Evolutionary conservation across 2,797 vertebrate genomes (phyloP).

Genomic region (Xyrichtys novacula): DNA sequence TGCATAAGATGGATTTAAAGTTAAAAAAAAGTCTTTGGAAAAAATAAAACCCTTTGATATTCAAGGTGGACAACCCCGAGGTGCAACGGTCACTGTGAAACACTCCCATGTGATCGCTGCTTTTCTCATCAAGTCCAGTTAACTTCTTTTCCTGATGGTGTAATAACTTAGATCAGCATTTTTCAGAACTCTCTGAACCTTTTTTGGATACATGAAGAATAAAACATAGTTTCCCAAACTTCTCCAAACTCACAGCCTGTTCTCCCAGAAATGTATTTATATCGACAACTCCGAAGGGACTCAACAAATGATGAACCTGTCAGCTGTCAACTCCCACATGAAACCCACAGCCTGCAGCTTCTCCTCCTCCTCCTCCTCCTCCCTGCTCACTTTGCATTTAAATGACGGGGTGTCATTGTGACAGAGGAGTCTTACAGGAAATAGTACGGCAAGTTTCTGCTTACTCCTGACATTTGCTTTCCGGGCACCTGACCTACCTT

Average conservation of each 20-base stretch:
- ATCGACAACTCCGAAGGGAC: conserved; percentile 41
- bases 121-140: conserved; percentile 8
- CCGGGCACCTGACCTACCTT: conserved; percentile 42
- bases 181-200: conserved; percentile 19
- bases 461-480: conserved; percentile 52
- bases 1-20: background rate
- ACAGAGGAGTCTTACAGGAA: conserved; percentile 32
- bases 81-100: conserved; percentile 25
- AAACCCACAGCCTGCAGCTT: conserved; percentile 47
- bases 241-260: conserved; percentile 38
- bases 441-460: conserved; percentile 32
- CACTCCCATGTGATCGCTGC: background rate
- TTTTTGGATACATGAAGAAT: conserved; percentile 16
- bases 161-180: conserved; percentile 42
- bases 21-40: background rate
- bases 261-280: conserved; percentile 61
- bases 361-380: too few species aligned
- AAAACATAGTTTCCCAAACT: conserved; percentile 29
- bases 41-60: conserved; percentile 34
- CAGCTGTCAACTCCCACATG: conserved; percentile 62
- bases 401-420: conserved; percentile 42
- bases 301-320: conserved; percentile 65
- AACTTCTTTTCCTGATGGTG: background rate
- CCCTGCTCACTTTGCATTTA: conserved; percentile 54
- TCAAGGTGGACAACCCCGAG: conserved; percentile 16